Base-by-base conservation (phyloP, 2,888 invertebrate genomes). In the Napeogenes sylphis region DNA sequence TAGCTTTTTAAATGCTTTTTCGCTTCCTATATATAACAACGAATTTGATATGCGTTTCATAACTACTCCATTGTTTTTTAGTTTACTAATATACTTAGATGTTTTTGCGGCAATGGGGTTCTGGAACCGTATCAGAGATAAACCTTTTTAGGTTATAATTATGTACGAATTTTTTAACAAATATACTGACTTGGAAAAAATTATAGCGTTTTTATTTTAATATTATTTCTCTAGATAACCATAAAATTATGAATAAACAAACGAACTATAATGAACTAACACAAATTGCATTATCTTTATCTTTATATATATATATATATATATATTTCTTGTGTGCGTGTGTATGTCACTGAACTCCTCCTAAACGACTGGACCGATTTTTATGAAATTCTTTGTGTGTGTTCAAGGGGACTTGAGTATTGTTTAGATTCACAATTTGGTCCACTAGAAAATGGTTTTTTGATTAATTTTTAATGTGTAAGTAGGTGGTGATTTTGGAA, bases 11-110 rank as follows among this genome's bases (percentile, higher is more conserved):
- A 68, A 68, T 68, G 69, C 67, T 67, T 68, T 59, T 59, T 66
- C 64, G 70, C 73, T 72, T 71, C 65, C 64, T 70, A 65, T 70
- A 66, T 64, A 76, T 81, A 81, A 87, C 89, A 88, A 87, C 87
- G 88, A 88, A 85, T 73, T 75, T 79, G 90, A 81, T 87, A 81
- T 84, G 70, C 72, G 90, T 90, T 90, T 90, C 90, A 90, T 90
- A 89, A 61, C 75, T 87, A 87, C 85, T 74, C 85, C 90, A 90
- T 90, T 90, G 89, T 68, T 70, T 47, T 73, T 74, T 72, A 70
- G 71, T 74, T 74, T 71, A 65, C 65, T 75, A 73, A 74, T 73
- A 77, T 78, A 81, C 75, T 79, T 68, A 74, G 74, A 77, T 77
- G 73, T 75, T 75, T 78, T 78, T 73, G 79, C 80, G 78, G 74